Evolutionary conservation across 2,797 vertebrate genomes (phyloP).

Genomic region (Odontamblyopus lacepedii): DNA sequence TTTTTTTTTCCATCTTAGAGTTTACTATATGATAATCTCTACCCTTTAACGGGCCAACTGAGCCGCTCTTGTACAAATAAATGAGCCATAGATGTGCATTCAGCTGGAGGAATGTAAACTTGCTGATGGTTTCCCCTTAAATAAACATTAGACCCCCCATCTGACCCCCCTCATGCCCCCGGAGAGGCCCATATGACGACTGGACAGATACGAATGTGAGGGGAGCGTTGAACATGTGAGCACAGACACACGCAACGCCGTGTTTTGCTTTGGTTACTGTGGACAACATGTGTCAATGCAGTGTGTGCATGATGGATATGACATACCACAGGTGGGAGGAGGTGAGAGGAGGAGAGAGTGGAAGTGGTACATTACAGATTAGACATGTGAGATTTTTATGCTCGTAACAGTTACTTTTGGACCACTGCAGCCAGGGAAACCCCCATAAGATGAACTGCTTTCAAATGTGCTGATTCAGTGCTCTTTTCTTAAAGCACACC

Average conservation of each 20-base stretch:
- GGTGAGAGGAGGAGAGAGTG: neutral
- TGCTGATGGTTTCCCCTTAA: slow-evolving; percentile 42
- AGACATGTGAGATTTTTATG: neutral
- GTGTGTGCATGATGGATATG: slow-evolving; percentile 10
- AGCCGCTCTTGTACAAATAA: slow-evolving; percentile 50
- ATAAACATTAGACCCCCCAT: slow-evolving; percentile 45
- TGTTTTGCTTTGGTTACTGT: slow-evolving; percentile 31
- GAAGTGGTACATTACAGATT: neutral
- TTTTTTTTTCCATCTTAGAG: slow-evolving; percentile 26
- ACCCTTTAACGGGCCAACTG: slow-evolving; percentile 18
- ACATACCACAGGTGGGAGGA: neutral
- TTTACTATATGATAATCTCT: slow-evolving; percentile 13
- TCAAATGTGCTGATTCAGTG: too few relatives aligned
- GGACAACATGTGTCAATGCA: slow-evolving; percentile 13
- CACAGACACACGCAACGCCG: slow-evolving; percentile 1
- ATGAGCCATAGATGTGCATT: slow-evolving; percentile 46
- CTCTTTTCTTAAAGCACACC: too few relatives aligned
- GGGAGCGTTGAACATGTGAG: slow-evolving; percentile 22
- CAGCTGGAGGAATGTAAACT: slow-evolving; percentile 48
- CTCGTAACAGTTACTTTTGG: neutral
- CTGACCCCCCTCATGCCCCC: neutral
- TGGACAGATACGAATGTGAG: slow-evolving; percentile 26
- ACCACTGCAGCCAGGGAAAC: neutral
- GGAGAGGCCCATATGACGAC: slow-evolving; percentile 25
- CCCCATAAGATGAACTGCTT: too few relatives aligned